phyloP scores from a whole-genome alignment of 2,113 vertebrate species.

The Donacobius atricapilla region DNA sequence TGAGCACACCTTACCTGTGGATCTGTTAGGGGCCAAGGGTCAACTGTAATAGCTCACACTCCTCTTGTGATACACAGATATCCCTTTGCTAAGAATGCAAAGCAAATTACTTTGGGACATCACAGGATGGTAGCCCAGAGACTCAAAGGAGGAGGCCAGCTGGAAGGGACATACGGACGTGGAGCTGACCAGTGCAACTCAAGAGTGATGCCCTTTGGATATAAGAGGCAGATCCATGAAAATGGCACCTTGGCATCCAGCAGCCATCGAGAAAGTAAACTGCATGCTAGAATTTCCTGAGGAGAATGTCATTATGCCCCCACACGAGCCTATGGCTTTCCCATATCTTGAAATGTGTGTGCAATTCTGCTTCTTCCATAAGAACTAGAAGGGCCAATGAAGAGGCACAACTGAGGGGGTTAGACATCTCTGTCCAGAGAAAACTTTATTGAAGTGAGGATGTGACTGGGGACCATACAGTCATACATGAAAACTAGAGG shows the following conservation, averaged over 20 bases:
- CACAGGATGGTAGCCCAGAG: background rate
- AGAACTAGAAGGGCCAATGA: background rate
- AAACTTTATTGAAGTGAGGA: background rate
- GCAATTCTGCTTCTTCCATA: background rate
- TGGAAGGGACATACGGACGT: background rate
- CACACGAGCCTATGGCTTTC: background rate
- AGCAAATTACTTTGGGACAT: background rate
- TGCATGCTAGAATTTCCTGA: background rate
- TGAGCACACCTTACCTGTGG: background rate
- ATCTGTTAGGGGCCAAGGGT: background rate
- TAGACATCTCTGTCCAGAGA: background rate
- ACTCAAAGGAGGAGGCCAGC: background rate
- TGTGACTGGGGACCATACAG: background rate
- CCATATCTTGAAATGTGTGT: background rate
- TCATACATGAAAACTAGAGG: background rate
- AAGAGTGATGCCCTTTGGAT: background rate
- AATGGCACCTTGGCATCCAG: background rate
- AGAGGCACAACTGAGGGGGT: background rate
- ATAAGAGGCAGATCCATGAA: background rate
- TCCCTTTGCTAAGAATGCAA: background rate
- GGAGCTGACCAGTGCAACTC: background rate
- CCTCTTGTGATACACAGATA: accelerated
- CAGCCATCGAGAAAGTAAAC: background rate
- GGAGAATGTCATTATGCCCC: background rate
- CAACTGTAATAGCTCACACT: background rate